A percentile compares a stretch with the other conserved stretches of the same genome.
These are phyloP conservation scores for Hemicentrotus pulcherrimus DNA, from an alignment of 35 echinoderm and acorn worm genomes.

Conservation along the genomic window DNA sequence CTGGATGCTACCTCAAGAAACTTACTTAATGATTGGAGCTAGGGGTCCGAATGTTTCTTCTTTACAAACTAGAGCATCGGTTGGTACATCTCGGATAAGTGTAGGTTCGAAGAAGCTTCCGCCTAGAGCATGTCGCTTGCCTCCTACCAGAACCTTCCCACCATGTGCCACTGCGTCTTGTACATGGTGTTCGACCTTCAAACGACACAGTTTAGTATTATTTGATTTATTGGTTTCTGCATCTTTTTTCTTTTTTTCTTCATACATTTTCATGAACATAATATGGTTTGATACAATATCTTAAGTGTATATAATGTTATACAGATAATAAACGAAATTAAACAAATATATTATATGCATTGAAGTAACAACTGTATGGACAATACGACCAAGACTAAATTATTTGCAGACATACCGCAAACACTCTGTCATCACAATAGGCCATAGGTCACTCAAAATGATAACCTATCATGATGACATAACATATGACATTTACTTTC, in stretches of 20 bases:
- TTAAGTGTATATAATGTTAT: too few relatives aligned
- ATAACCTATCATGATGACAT: too few relatives aligned
- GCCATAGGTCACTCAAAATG: too few relatives aligned
- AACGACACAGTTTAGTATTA: background rate
- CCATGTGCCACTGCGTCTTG: constrained; percentile 76
- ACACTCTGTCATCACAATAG: too few relatives aligned
- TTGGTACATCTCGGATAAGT: constrained; percentile 69
- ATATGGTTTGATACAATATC: too few relatives aligned
- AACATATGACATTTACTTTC: too few relatives aligned
- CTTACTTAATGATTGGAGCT: constrained; percentile 88
- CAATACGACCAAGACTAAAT: background rate
- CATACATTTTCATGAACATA: too few relatives aligned
- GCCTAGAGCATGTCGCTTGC: constrained; percentile 75
- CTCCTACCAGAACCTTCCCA: constrained; percentile 80
- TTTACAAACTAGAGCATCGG: constrained; percentile 71
- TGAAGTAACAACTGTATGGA: background rate
- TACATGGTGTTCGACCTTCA: constrained; percentile 83
- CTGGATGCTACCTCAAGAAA: too few relatives aligned
- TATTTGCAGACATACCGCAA: too few relatives aligned
- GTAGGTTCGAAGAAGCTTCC: constrained; percentile 83
- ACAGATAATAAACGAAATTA: too few relatives aligned
- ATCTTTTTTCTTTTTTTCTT: too few relatives aligned
- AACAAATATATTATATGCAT: background rate
- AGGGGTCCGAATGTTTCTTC: constrained; percentile 98
- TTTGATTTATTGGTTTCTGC: too few relatives aligned